Base-by-base conservation (phyloP, 2,113 vertebrate genomes). In the Melanocharis versteri region DNA sequence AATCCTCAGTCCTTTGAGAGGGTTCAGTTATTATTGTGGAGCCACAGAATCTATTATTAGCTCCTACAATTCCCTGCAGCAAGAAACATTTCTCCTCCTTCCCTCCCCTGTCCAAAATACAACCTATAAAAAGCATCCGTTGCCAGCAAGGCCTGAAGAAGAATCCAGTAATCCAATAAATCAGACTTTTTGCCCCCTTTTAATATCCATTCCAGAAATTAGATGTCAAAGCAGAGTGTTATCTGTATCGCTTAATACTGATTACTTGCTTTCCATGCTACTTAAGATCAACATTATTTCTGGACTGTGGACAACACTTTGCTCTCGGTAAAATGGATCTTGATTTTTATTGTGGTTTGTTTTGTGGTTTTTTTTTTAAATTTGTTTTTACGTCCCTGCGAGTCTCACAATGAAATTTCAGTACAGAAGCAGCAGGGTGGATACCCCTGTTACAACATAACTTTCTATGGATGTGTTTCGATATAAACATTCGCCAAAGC, bases 151-250 rank as follows among this genome's bases (percentile, higher is more conserved):
- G 37, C 65, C 57, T 87, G 65, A 93, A 87, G 50, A 78, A 71
- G n/a, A 84, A 60, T 73, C 51, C 71, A 75, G 15, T 77, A 78
- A 89, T 82, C 47, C 78, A 77, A 89, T 77, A 77, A 86, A 95
- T 77, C 33, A 80, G 40, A 35, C 17, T 54, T 37, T 50, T 54
- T 30, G 13, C 24, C 7, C 35, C 31, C 54, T 70, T 92, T 84
- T 84, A 84, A 60, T 84, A 82, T 81, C 72, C 35, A 77, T 89
- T 84, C 56, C 71, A 64, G 47, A 91, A 71, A 90, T 81, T 77
- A 87, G 66, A 91, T 92, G 80, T 78, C 80, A 87, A 75, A 93
- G 86, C 24, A 53, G 42, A 60, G 19, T 37, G 42, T 37, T 95
- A 68, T 40, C 66, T 78, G 33, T 92, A 78, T 87, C 51, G 51